phyloP scores from a whole-genome alignment of 35 echinoderm and acorn worm genomes.

The Chiridota heheva region DNA sequence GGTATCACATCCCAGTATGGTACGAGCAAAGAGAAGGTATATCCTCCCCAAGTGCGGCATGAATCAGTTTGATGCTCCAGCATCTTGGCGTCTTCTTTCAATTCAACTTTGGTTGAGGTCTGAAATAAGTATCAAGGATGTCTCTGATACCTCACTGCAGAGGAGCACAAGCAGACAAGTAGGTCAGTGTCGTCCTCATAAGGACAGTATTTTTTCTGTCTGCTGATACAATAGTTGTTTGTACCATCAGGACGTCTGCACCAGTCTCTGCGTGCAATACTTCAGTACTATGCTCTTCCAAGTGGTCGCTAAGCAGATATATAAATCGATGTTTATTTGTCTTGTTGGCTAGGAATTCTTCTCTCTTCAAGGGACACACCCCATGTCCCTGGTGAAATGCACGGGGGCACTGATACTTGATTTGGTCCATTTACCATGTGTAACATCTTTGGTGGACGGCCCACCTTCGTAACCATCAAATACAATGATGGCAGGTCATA shows the following conservation, averaged over 20 bases:
- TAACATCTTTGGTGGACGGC: not conserved
- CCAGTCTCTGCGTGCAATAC: not conserved
- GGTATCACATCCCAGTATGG: not conserved
- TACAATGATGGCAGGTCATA: constrained; percentile 2
- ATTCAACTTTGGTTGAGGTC: constrained; percentile 4
- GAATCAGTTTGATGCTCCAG: not conserved
- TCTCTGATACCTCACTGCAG: too few relatives aligned
- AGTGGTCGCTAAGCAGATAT: not conserved
- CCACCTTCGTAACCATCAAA: constrained; percentile 1
- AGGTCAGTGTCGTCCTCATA: too few relatives aligned
- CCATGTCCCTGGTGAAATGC: not conserved
- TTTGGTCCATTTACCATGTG: not conserved
- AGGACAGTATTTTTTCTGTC: too few relatives aligned
- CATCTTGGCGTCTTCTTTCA: not conserved
- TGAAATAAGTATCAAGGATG: not conserved
- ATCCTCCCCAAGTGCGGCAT: too few relatives aligned
- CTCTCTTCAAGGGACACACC: not conserved
- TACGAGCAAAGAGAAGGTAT: not conserved
- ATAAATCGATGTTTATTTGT: not conserved
- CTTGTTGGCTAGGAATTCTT: not conserved
- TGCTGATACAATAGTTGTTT: too few relatives aligned
- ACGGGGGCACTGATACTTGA: not conserved
- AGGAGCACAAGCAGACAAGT: too few relatives aligned
- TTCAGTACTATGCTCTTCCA: not conserved
- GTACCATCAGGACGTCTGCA: not conserved